These are phyloP conservation scores for Sebastes nivosus DNA, from an alignment of 2,797 vertebrate genomes.

Conservation along the genomic window DNA sequence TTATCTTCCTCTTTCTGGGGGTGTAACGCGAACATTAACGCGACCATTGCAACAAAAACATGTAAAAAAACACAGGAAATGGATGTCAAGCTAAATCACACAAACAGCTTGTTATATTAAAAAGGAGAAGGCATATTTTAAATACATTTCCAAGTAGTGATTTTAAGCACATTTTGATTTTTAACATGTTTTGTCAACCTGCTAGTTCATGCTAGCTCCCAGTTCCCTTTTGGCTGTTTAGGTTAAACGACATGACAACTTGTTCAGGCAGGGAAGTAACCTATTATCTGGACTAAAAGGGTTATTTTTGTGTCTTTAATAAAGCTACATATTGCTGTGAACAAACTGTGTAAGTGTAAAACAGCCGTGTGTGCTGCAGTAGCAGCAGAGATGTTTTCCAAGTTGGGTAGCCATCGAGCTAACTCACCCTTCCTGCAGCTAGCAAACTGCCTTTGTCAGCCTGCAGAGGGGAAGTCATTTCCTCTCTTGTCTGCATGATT, in stretches of 20 bases:
- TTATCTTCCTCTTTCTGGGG: slow-evolving; percentile 7
- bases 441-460: slow-evolving; percentile 72
- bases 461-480: slow-evolving; percentile 58
- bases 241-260: slow-evolving; percentile 28
- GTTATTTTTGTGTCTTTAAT: neutral
- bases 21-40: neutral
- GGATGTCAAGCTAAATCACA: neutral
- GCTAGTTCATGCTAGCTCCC: slow-evolving; percentile 70
- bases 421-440: slow-evolving; percentile 52
- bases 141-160: neutral
- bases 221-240: slow-evolving; percentile 26
- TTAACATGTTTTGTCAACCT: slow-evolving; percentile 38
- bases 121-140: neutral
- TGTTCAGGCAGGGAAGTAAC: neutral
- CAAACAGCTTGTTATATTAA: neutral
- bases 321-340: neutral
- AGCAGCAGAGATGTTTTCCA: slow-evolving; percentile 22
- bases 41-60: slow-evolving; percentile 10
- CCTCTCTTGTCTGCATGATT: slow-evolving; percentile 45
- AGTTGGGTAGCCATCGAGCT: slow-evolving; percentile 71
- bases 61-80: slow-evolving; percentile 6
- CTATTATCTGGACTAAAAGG: neutral
- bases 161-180: neutral
- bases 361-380: neutral
- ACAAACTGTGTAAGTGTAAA: neutral